Percentiles rank a stretch among this genome's conserved stretches.
These are phyloP conservation scores for Pandion haliaetus DNA, from an alignment of 2,113 vertebrate species.

Conservation along the genomic window DNA sequence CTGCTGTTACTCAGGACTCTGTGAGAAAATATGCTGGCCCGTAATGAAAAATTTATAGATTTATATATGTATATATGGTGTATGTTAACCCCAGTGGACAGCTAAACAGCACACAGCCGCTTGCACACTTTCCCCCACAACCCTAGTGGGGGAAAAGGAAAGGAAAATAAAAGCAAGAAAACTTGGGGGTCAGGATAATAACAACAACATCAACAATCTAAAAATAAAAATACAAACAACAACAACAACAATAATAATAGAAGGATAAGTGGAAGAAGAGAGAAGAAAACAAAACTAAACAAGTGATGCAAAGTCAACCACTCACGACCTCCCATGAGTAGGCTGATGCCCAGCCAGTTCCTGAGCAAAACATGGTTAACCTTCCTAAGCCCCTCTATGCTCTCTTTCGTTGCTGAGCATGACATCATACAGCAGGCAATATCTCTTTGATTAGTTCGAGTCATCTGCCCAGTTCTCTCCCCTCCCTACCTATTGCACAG, in stretches of 20 bases:
- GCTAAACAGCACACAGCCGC: neutral
- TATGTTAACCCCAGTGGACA: neutral
- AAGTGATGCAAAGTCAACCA: neutral
- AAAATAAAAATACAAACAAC: too few species aligned
- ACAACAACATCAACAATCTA: neutral
- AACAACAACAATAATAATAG: neutral
- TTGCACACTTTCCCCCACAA: rapidly evolving
- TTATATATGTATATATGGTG: neutral
- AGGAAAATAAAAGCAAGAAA: neutral
- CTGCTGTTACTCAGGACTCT: neutral
- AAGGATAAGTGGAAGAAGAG: neutral
- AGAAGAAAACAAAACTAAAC: neutral
- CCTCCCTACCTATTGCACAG: neutral
- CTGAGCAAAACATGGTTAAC: neutral
- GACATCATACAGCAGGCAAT: neutral
- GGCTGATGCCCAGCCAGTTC: neutral
- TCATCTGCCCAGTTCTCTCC: neutral
- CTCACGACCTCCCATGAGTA: neutral
- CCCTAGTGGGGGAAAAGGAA: neutral
- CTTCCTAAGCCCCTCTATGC: neutral
- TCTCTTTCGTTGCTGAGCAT: neutral
- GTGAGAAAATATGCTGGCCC: neutral
- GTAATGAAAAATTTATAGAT: neutral
- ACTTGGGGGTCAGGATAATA: neutral
- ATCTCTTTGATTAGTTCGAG: neutral